Base-by-base conservation (phyloP, 2,888 invertebrate species). In the Drosophila mulleri region DNA sequence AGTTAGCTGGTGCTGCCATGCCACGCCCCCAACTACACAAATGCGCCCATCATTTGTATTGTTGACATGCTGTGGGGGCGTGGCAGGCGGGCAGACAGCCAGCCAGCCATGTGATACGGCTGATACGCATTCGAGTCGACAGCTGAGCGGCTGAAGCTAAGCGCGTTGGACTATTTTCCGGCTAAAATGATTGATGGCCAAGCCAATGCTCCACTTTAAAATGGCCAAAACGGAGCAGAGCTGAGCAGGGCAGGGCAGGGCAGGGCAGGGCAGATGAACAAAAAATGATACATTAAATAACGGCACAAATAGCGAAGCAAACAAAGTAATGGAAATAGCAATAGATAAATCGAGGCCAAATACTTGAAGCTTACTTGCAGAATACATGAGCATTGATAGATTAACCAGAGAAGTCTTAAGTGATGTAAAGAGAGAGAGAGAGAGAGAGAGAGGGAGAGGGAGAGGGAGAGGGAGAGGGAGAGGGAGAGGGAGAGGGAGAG, bases 21-120 rank as follows among this genome's bases (percentile, higher is more conserved):
- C 66, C 85, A 84, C 84, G 83, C 85, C 84, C 79, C 63, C 63
- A 45, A 26, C 62, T 66, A 67, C 57, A 53, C 63, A 61, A 58
- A 67, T 70, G 83, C 79, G 81, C 84, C 88, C 88, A 88, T 85
- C 84, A 85, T 85, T 85, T 85, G 84, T 85, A 85, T 85, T 85
- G 88, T 88, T 85, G 88, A 85, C 88, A 88, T 82, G 84, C 61
- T 69, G 65, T 23, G 45, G 35, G 42, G 60, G 60, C 37, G 67
- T 52, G 45, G 52, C 37, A 23, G 35, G 20, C 47, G 11, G 32
- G 32, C 58, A 60, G 65, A 47, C 76, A 23, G 72, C n/a, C 58
- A 63, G 65, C 52, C 76, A 23, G 76, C 62, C 67, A 75, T 74
- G 62, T 75, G 77, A 84, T 82, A 77, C 41, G 70, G 58, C 77